These are phyloP conservation scores for Brachyptera risi DNA, from an alignment of 2,888 invertebrate genomes.

Conservation along the genomic window DNA sequence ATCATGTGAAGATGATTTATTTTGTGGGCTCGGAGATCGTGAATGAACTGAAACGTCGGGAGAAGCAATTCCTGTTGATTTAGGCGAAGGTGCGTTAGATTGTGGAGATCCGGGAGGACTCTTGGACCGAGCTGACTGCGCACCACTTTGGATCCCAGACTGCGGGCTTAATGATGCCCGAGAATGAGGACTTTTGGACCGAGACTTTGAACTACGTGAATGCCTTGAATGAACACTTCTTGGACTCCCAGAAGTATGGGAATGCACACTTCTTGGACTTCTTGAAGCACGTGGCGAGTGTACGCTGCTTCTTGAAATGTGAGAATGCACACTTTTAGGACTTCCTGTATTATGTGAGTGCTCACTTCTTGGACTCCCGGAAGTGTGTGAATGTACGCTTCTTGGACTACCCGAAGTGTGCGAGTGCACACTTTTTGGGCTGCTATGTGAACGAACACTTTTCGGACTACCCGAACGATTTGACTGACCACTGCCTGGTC, in stretches of 20 bases:
- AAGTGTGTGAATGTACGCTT: background rate
- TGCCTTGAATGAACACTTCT: background rate
- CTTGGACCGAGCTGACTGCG: constrained; percentile 4
- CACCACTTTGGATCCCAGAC: no score
- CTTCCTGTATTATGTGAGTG: background rate
- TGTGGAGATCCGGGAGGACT: constrained; percentile 18
- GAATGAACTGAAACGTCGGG: constrained; percentile 22
- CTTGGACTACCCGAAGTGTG: constrained; percentile 6
- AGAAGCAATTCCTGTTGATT: constrained; percentile 13
- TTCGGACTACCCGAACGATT: constrained; percentile 40
- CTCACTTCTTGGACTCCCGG: background rate
- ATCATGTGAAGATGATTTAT: constrained; percentile 30
- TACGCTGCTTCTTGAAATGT: background rate
- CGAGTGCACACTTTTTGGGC: constrained; percentile 7
- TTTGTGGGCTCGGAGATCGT: constrained; percentile 34
- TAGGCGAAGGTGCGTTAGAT: constrained; percentile 24
- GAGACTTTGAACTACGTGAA: constrained; percentile 17
- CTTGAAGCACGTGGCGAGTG: no score
- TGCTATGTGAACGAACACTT: background rate
- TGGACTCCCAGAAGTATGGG: constrained; percentile 9
- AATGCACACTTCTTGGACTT: constrained; percentile 9
- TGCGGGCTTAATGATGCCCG: constrained; percentile 9
- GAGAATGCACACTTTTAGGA: background rate
- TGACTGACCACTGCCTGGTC: constrained; percentile 40
- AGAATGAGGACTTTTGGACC: constrained; percentile 16